Evolutionary conservation across 2,888 invertebrate genomes (phyloP).

Genomic region (Imbricaverruca yamaguchii): DNA sequence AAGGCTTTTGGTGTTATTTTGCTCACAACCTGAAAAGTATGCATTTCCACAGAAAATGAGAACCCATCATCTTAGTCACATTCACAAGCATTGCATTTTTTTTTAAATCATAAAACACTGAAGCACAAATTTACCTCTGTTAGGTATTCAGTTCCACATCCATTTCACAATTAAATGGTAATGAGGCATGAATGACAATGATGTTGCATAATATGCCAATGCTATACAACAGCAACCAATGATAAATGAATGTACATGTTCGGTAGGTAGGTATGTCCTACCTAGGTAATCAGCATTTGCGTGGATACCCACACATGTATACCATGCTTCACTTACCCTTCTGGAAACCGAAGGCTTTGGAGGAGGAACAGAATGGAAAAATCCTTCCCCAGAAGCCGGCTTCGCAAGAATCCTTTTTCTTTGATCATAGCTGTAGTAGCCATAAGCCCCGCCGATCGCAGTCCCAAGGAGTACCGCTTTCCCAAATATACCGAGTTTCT

Average conservation of each 20-base stretch:
- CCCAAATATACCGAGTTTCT: not conserved
- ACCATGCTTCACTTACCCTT: not conserved
- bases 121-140: no score
- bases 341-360: not conserved
- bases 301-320: not conserved
- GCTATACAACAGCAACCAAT: no score
- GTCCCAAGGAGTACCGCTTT: not conserved
- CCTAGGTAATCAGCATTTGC: not conserved
- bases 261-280: no score
- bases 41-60: no score
- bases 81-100: no score
- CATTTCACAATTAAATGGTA: not conserved
- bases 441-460: not conserved
- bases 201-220: not conserved
- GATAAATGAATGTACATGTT: no score
- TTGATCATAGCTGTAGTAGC: constrained; percentile 9
- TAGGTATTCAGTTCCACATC: not conserved
- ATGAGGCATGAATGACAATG: not conserved
- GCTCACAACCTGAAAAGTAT: no score
- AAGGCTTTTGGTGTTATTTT: no score
- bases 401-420: not conserved
- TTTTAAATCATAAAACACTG: no score
- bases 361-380: not conserved
- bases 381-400: not conserved
- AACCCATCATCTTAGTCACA: no score